A percentile compares a stretch with the other conserved stretches of the same genome.
Evolutionary conservation across 2,113 vertebrate species (phyloP).

Genomic region (Xiphophorus maculatus): DNA sequence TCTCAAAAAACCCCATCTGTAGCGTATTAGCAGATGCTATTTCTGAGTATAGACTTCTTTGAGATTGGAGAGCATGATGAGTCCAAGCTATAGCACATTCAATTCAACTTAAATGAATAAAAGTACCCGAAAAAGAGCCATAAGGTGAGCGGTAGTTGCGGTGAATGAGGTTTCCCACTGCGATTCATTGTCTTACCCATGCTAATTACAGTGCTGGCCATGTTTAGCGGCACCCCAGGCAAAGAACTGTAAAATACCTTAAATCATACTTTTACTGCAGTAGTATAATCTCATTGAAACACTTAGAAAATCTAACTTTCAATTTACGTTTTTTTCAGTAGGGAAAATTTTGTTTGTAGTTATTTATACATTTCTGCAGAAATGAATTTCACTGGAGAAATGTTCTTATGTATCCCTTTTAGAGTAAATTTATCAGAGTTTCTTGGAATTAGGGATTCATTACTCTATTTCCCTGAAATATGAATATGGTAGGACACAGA

Average conservation of each 20-base stretch:
- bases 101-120: constrained; percentile 16
- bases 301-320: too few relatives aligned
- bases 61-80: constrained; percentile 33
- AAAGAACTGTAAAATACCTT: not conserved
- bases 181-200: constrained; percentile 52
- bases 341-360: too few relatives aligned
- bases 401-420: not conserved
- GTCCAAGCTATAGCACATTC: constrained; percentile 19
- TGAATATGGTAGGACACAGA: not conserved
- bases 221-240: not conserved
- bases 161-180: constrained; percentile 17
- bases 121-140: constrained; percentile 19
- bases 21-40: constrained; percentile 27
- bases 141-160: constrained; percentile 29
- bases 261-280: too few relatives aligned
- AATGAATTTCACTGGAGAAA: not conserved
- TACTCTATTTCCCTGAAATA: not conserved
- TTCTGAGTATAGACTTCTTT: constrained; percentile 30
- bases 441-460: not conserved
- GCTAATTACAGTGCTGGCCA: not conserved
- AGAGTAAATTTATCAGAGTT: not conserved
- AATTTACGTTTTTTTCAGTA: too few relatives aligned
- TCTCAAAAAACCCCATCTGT: constrained; percentile 39
- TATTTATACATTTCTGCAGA: not conserved
- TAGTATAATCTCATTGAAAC: too few relatives aligned